Percentiles rank a stretch among this genome's conserved stretches.
Evolutionary conservation across 1,140 invertebrate genomes (phyloP).

Genomic region (Delia radicum): DNA sequence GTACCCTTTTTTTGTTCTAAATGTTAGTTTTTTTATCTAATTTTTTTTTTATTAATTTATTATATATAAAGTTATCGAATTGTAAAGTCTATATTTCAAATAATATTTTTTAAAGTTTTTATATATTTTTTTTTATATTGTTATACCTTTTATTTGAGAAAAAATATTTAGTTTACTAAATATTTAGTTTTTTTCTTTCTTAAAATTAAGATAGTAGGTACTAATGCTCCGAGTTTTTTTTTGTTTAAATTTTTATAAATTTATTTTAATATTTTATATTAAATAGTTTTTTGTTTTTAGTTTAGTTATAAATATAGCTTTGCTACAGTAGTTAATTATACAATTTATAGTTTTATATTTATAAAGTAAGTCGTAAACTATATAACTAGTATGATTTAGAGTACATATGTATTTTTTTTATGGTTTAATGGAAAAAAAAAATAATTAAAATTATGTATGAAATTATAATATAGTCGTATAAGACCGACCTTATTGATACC

Average conservation of each 20-base stretch:
- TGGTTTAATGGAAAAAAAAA: no score
- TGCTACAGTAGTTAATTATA: constrained; percentile 29
- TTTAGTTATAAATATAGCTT: constrained; percentile 29
- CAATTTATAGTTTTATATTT: background rate
- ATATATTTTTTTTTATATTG: background rate
- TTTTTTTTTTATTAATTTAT: background rate
- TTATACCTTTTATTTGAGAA: background rate
- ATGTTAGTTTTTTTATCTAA: background rate
- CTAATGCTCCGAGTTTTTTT: constrained; percentile 17
- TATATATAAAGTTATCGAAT: background rate
- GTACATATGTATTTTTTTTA: no score
- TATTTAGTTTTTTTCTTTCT: background rate
- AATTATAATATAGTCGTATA: no score
- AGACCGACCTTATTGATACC: no score
- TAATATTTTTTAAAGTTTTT: no score
- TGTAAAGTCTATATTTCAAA: background rate
- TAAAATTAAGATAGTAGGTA: constrained; percentile 5
- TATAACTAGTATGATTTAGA: background rate
- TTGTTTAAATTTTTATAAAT: constrained; percentile 24
- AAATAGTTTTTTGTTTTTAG: constrained; percentile 5
- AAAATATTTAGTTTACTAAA: background rate
- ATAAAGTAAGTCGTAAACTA: constrained; percentile 14
- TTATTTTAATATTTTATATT: constrained; percentile 3
- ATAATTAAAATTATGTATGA: no score
- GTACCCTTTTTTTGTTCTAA: constrained; percentile 10